Evolutionary conservation across 2,888 invertebrate genomes (phyloP), one percentile per base, ranked within the genome.

Genomic region (Trissolcus japonicus): DNA sequence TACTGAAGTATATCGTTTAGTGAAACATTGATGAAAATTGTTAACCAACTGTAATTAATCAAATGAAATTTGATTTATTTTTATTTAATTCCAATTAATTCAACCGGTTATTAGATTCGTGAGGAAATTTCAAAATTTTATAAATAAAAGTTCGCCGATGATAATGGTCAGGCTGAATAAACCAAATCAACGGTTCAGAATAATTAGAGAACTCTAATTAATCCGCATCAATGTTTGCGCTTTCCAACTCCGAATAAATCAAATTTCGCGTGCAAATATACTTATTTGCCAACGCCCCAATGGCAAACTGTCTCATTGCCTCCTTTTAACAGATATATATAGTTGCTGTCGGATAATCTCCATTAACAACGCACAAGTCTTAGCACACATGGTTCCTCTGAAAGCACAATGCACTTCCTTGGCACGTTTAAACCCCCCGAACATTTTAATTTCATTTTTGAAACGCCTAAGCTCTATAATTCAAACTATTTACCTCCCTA

Each of bases 251-350:
- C 46, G 57, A 57, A 67, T 53, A 65, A 76, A 71, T 76, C 61
- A 57, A 75, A 76, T 76, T 71, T 67, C 61, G 56, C 57, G 56
- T 46, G 76, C 35, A 76, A 76, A 76, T 67, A 67, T 76, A 67
- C 67, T 71, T 76, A 76, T 76, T 76, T 76, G 25, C 62, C 43
- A 3, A 65, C 69, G 57, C 43, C 59, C 19, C 55, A 53, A 60
- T 59, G 55, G 75, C 65, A 75, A 76, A 76, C 61, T 50, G 66
- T 62, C 54, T 57, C 57, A 62, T 71, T 65, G 35, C 41, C 63
- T n/a, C 55, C 54, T 55, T 66, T 76, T 76, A 72, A 66, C 67
- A 63, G 73, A 68, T 63, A 60, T 54, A 35, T 35, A 35, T 35
- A 35, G 35, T 35, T 1, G 59, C 55, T 60, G 71, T 67, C 54